phyloP scores from a whole-genome alignment of 2,888 invertebrate genomes.

The Drosophila colorata region DNA sequence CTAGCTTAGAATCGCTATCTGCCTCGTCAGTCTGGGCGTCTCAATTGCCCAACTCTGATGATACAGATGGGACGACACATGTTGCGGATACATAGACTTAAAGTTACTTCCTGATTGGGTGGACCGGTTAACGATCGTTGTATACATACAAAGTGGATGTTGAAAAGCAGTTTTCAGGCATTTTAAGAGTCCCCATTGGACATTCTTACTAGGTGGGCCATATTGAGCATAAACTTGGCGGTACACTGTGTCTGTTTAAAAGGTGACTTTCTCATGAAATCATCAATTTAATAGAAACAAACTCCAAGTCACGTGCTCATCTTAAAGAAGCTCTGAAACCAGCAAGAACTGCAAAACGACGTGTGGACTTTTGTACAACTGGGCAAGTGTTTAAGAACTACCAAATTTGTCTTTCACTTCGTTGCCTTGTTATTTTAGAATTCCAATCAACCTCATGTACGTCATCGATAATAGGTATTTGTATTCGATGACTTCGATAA shows the following conservation, averaged over 20 bases:
- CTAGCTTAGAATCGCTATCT: slow-evolving; percentile 22
- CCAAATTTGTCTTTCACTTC: neutral
- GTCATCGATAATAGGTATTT: too few relatives aligned
- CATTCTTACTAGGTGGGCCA: slow-evolving; percentile 5
- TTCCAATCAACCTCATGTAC: too few relatives aligned
- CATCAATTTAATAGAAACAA: neutral
- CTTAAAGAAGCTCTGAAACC: too few relatives aligned
- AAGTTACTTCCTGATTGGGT: slow-evolving; percentile 78
- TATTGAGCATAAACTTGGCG: slow-evolving; percentile 1
- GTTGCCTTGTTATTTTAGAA: too few relatives aligned
- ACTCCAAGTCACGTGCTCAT: too few relatives aligned
- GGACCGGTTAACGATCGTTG: slow-evolving; percentile 28
- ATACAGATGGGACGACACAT: slow-evolving; percentile 57
- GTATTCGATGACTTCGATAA: neutral
- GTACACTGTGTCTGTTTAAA: neutral
- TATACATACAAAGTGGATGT: slow-evolving; percentile 1
- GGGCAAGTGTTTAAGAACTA: neutral
- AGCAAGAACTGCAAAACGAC: too few relatives aligned
- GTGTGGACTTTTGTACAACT: neutral
- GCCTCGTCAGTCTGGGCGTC: slow-evolving; percentile 45
- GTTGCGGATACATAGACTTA: slow-evolving; percentile 62
- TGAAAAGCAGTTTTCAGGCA: slow-evolving; percentile 1
- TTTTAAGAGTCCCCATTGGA: neutral
- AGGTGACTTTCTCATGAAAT: neutral
- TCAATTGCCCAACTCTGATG: slow-evolving; percentile 53